Evolutionary conservation across 2,888 invertebrate species (phyloP).

Genomic region (Andrena minutula): DNA sequence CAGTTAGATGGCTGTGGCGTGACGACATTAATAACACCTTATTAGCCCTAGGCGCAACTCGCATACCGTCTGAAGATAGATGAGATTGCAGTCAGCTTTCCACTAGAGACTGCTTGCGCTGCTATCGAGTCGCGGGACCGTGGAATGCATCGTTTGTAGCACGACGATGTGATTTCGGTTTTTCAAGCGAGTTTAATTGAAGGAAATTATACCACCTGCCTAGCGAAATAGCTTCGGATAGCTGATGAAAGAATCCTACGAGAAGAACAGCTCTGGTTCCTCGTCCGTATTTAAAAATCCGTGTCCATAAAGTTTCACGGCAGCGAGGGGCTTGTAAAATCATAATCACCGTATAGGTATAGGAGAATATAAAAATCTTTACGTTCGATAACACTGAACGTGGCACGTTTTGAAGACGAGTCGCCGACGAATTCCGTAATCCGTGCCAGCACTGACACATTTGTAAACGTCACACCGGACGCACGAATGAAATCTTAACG

Average conservation of each 20-base stretch:
- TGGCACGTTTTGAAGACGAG: too few species aligned
- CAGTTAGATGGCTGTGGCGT: constrained; percentile 73
- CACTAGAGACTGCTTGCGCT: constrained; percentile 46
- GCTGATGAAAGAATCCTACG: not conserved
- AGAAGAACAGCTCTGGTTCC: too few species aligned
- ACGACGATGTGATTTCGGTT: constrained; percentile 45
- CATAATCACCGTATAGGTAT: too few species aligned
- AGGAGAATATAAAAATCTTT: too few species aligned
- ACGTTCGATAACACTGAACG: too few species aligned
- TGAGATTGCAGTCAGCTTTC: constrained; percentile 72
- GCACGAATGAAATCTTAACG: constrained; percentile 28
- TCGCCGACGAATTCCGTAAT: not conserved
- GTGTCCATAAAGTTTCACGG: too few species aligned
- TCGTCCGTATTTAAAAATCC: too few species aligned
- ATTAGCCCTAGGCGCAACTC: constrained; percentile 75
- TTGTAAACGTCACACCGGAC: constrained; percentile 7
- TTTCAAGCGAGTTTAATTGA: not conserved
- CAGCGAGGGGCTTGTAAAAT: too few species aligned
- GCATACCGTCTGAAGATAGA: constrained; percentile 73
- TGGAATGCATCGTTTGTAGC: constrained; percentile 45
- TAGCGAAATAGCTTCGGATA: not conserved
- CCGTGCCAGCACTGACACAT: not conserved
- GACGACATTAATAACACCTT: constrained; percentile 79
- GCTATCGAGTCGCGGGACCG: constrained; percentile 55
- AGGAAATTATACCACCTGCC: not conserved